phyloP scores from a whole-genome alignment of 1,140 invertebrate genomes.

The Meloidogyne exigua region DNA sequence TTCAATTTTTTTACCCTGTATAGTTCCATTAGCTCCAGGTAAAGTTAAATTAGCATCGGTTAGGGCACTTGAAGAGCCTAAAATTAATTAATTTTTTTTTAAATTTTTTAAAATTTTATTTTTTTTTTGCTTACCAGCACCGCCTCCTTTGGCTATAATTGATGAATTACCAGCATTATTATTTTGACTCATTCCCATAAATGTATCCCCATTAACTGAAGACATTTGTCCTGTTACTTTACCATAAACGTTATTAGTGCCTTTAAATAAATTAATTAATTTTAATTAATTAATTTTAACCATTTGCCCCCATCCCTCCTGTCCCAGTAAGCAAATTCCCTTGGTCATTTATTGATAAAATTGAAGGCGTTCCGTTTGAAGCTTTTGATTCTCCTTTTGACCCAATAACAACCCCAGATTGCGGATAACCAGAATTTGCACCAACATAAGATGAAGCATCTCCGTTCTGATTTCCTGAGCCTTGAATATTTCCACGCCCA shows the following conservation, averaged over 20 bases:
- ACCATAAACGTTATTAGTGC: not conserved
- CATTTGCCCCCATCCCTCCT: not conserved
- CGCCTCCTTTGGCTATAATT: conserved; percentile 9
- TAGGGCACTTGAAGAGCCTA: conserved; percentile 14
- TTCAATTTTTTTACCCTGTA: conserved; percentile 11
- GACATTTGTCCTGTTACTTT: not conserved
- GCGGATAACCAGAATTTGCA: not conserved
- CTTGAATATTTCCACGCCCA: conserved; percentile 1
- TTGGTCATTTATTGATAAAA: conserved; percentile 9
- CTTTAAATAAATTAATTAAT: not conserved
- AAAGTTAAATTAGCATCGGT: conserved; percentile 13
- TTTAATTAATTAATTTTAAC: not conserved
- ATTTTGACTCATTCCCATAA: not conserved
- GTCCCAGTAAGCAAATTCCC: not conserved
- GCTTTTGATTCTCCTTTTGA: conserved; percentile 17
- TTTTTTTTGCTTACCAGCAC: not conserved
- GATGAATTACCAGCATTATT: not conserved
- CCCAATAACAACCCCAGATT: not conserved
- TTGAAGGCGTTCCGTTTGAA: conserved; percentile 16
- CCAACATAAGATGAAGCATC: not conserved
- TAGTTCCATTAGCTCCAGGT: not conserved
- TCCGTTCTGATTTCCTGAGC: conserved; percentile 16
- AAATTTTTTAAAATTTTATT: not conserved
- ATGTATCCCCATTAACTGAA: not conserved
- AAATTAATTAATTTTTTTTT: not conserved